Evolutionary conservation across 2,888 invertebrate genomes (phyloP).

Genomic region (Flabesymbios commensalis): DNA sequence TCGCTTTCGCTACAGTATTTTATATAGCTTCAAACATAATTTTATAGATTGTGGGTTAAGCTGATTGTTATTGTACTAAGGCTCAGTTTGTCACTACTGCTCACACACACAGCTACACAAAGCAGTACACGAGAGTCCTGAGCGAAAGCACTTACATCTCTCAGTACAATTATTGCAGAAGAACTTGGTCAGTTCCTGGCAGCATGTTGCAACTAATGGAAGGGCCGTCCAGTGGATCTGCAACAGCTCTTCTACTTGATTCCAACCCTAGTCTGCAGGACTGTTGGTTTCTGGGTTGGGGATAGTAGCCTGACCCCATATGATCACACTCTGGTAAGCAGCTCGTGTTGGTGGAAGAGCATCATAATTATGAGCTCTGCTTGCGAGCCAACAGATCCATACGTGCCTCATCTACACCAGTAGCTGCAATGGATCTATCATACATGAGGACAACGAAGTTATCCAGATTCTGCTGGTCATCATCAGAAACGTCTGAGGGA

Average conservation of each 20-base stretch:
- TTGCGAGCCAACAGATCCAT: slow-evolving; percentile 36
- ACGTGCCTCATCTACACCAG: slow-evolving; percentile 29
- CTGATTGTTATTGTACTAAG: no score
- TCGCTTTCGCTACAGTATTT: no score
- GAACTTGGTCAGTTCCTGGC: background rate
- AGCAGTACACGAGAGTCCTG: background rate
- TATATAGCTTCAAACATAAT: no score
- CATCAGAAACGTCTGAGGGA: slow-evolving; percentile 17
- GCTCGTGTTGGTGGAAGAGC: slow-evolving; percentile 27
- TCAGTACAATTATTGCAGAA: background rate
- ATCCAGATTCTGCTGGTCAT: slow-evolving; percentile 27
- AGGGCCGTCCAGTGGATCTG: background rate
- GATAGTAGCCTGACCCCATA: slow-evolving; percentile 20
- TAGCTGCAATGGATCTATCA: slow-evolving; percentile 28
- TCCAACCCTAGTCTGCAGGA: slow-evolving; percentile 3
- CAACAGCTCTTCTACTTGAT: background rate
- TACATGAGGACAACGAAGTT: slow-evolving; percentile 36
- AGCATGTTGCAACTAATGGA: background rate
- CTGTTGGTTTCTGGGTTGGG: background rate
- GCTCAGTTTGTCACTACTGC: no score
- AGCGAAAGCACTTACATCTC: background rate
- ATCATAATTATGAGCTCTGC: slow-evolving; percentile 31
- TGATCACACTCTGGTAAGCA: slow-evolving; percentile 24
- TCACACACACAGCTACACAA: slow-evolving; percentile 1
- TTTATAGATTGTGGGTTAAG: no score